Percentiles rank a stretch among this genome's conserved stretches.
phyloP scores from a whole-genome alignment of 37 sponge, comb jelly and placozoan genomes.

The Hormiphora californensis region DNA sequence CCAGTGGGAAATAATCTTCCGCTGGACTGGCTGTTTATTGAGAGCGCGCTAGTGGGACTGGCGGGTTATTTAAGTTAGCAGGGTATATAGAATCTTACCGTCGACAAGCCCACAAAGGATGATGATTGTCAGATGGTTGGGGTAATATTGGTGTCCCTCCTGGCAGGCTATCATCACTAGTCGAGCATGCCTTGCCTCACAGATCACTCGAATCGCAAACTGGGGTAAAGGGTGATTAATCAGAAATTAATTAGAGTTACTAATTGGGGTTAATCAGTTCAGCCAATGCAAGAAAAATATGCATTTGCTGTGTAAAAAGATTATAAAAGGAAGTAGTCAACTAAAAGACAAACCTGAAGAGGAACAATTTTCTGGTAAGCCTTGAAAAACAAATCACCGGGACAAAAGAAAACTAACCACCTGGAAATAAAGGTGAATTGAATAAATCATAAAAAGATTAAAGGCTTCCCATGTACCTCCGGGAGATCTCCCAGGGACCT shows the following conservation, averaged over 20 bases:
- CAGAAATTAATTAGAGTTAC: not conserved
- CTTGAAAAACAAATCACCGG: conserved; percentile 24
- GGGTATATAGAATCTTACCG: too few species aligned
- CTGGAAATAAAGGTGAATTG: not conserved
- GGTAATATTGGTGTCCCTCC: not conserved
- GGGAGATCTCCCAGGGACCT: too few species aligned
- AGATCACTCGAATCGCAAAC: not conserved
- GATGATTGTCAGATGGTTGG: not conserved
- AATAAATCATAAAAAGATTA: too few species aligned
- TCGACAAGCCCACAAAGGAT: conserved; percentile 17
- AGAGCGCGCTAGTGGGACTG: too few species aligned
- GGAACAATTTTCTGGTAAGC: not conserved
- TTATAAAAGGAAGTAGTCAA: not conserved
- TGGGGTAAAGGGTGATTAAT: not conserved
- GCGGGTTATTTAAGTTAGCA: too few species aligned
- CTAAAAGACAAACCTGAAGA: not conserved
- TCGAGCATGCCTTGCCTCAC: conserved; percentile 20
- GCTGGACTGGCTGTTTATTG: too few species aligned
- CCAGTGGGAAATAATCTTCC: too few species aligned
- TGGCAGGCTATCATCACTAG: not conserved
- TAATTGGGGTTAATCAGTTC: not conserved
- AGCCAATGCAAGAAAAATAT: not conserved
- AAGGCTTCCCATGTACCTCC: too few species aligned
- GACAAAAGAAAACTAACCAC: conserved; percentile 24
- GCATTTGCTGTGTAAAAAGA: not conserved